These are phyloP conservation scores for Patella depressa DNA, from an alignment of 2,888 invertebrate species.

Conservation along the genomic window DNA sequence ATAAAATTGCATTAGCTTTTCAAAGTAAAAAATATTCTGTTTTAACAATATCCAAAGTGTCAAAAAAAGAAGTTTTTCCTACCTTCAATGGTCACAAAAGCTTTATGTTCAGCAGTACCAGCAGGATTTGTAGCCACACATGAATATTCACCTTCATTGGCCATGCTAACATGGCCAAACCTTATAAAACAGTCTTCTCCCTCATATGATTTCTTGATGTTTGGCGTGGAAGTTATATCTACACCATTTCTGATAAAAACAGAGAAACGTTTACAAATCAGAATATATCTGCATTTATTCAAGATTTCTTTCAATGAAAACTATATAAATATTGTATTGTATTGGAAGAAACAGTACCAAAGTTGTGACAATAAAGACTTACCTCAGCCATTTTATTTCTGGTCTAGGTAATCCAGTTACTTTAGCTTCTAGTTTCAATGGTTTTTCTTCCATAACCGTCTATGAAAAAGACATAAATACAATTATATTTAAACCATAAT, in stretches of 20 bases:
- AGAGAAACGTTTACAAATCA: neutral
- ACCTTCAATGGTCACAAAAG: constrained; percentile 88
- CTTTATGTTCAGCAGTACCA: constrained; percentile 81
- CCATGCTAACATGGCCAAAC: constrained; percentile 56
- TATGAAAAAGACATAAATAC: constrained; percentile 34
- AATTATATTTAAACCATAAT: neutral
- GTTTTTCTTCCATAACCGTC: constrained; percentile 67
- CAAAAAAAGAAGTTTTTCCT: constrained; percentile 56
- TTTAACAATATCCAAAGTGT: neutral
- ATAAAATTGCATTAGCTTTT: too few relatives aligned
- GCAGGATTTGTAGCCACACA: constrained; percentile 91
- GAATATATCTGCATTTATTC: neutral
- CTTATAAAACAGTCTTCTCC: constrained; percentile 62
- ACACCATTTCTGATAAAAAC: constrained; percentile 36
- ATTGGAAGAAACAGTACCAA: neutral
- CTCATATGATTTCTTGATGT: constrained; percentile 82
- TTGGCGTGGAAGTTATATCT: constrained; percentile 75
- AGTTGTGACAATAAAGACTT: constrained; percentile 74
- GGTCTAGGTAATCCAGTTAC: constrained; percentile 92
- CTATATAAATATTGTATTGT: neutral
- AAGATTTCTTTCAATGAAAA: neutral
- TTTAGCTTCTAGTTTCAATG: constrained; percentile 78
- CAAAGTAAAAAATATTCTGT: too few relatives aligned
- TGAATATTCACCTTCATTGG: constrained; percentile 86
- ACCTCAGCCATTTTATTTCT: constrained; percentile 90